Conservation (phyloP, 2,888 invertebrate genomes). For the Aporophyla nigra region DNA sequence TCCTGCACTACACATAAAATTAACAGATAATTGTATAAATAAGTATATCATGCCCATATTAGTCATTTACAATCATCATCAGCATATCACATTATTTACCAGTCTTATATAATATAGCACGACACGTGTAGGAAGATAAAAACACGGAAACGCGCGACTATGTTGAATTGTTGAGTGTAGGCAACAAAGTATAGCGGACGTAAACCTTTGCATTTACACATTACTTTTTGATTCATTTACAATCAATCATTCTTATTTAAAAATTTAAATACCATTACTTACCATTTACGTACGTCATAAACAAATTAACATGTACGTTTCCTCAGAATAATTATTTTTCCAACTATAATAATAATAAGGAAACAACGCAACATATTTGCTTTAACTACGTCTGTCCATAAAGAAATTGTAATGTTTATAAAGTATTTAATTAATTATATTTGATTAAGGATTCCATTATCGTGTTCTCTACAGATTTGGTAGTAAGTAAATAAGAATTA, state of each 20-base stretch:
- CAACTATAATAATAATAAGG: constrained; percentile 48
- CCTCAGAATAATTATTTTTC: constrained; percentile 42
- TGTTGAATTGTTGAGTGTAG: constrained; percentile 52
- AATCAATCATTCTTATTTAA: constrained; percentile 48
- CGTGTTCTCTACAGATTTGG: constrained; percentile 33
- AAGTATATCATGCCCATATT: constrained; percentile 50
- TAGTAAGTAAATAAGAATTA: constrained; percentile 32
- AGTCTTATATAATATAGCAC: constrained; percentile 63
- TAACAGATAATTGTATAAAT: constrained; percentile 42
- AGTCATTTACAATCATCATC: constrained; percentile 61
- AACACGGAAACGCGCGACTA: constrained; percentile 65
- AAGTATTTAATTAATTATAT: constrained; percentile 22
- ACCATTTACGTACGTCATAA: constrained; percentile 41
- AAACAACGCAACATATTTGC: constrained; percentile 44
- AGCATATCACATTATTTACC: constrained; percentile 48
- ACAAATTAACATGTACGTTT: constrained; percentile 49
- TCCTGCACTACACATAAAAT: constrained; percentile 49
- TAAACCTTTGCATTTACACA: constrained; percentile 45
- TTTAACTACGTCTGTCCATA: constrained; percentile 47
- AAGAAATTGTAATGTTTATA: constrained; percentile 46
- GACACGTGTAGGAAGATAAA: constrained; percentile 68
- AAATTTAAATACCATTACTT: constrained; percentile 36
- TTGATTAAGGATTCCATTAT: constrained; percentile 42
- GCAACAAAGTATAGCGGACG: constrained; percentile 56
- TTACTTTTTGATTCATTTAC: constrained; percentile 37